These are phyloP conservation scores for Catocala nupta DNA, from an alignment of 2,888 invertebrate species.

Conservation along the genomic window DNA sequence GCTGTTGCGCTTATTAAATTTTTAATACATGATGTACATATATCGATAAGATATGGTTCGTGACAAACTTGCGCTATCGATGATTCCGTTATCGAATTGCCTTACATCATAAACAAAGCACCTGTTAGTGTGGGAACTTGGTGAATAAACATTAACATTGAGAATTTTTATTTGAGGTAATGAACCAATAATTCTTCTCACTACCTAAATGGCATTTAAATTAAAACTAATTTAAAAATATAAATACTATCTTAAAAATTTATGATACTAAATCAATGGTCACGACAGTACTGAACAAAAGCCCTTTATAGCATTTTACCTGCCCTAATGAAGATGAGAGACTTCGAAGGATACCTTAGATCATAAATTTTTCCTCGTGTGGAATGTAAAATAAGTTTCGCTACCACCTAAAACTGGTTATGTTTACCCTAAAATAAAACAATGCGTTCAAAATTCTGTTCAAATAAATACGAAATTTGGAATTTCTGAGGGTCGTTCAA, in stretches of 20 bases:
- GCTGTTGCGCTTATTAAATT: conserved; percentile 36
- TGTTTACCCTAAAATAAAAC: conserved; percentile 39
- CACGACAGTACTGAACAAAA: conserved; percentile 9
- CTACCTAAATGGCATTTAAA: conserved; percentile 11
- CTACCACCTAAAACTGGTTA: conserved; percentile 32
- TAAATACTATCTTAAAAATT: neutral
- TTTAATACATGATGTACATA: conserved; percentile 30
- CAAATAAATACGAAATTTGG: conserved; percentile 35
- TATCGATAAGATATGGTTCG: conserved; percentile 46
- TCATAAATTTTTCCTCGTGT: conserved; percentile 15
- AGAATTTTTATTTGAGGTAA: neutral
- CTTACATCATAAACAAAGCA: conserved; percentile 60
- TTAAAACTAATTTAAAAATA: conserved; percentile 11
- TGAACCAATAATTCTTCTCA: conserved; percentile 9
- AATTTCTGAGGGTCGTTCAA: conserved; percentile 37
- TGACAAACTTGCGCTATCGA: conserved; percentile 58
- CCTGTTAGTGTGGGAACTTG: conserved; percentile 56
- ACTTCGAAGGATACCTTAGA: conserved; percentile 2
- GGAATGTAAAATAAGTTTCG: conserved; percentile 22
- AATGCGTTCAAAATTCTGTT: conserved; percentile 29
- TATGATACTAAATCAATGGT: conserved; percentile 2
- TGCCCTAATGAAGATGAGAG: conserved; percentile 27
- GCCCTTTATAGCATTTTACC: conserved; percentile 6
- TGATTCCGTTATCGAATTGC: conserved; percentile 44
- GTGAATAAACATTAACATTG: conserved; percentile 3